Conservation (phyloP, 2,113 vertebrate genomes). For the Grammomys surdaster region DNA sequence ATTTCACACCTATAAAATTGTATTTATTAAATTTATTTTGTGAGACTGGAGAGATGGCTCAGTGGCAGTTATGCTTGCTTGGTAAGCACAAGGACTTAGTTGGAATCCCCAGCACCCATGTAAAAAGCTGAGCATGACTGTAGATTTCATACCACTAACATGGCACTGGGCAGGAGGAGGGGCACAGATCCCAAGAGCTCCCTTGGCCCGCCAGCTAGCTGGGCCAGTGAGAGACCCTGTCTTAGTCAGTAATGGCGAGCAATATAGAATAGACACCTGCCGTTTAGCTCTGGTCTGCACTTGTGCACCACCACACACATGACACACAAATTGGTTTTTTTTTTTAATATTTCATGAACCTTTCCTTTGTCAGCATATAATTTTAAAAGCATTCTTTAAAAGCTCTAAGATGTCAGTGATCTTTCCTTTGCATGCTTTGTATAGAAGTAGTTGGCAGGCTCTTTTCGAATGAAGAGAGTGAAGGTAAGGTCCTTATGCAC, state of each 20-base stretch:
- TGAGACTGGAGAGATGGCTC: background rate
- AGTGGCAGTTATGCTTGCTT: background rate
- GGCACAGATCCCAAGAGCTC: background rate
- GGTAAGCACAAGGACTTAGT: background rate
- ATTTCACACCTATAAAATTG: background rate
- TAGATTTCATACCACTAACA: background rate
- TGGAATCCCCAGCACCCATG: background rate
- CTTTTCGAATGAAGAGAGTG: background rate
- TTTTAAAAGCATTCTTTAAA: slow-evolving; percentile 25
- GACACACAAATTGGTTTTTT: background rate
- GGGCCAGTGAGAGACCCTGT: background rate
- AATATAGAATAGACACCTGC: background rate
- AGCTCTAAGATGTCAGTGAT: background rate
- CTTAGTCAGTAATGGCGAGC: background rate
- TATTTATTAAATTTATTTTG: slow-evolving; percentile 25
- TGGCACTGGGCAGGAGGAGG: background rate
- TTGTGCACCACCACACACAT: background rate
- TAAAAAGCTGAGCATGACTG: background rate
- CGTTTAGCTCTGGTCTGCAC: background rate
- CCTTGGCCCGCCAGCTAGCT: background rate
- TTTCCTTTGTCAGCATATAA: slow-evolving; percentile 18
- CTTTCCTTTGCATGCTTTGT: background rate
- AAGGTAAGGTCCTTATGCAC: background rate
- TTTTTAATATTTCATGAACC: background rate
- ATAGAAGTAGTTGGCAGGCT: slow-evolving; percentile 4